Evolutionary conservation across 2,888 invertebrate species (phyloP), one percentile per base, ranked within the genome.

Genomic region (Leptothorax acervorum): DNA sequence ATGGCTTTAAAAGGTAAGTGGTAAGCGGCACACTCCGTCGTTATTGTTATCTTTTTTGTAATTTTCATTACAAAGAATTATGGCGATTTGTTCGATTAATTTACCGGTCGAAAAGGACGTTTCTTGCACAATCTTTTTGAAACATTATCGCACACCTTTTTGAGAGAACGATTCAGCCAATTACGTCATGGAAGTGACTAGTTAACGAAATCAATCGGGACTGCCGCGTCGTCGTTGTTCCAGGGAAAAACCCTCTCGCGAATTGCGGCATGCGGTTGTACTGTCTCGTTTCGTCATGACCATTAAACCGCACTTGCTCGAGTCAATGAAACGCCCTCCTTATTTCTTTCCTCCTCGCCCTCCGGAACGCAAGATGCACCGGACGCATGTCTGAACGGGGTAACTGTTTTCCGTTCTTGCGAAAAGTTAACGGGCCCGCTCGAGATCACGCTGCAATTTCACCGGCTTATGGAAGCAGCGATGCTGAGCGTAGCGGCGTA

Each of bases 381-480:
- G 85, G 62, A 84, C 91, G 91, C 90, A 90, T 91, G 90, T 90
- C 90, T 90, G 90, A 91, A 87, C 91, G 92, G 86, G 90, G 86
- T 93, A 93, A 93, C 93, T 93, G 93, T 93, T 93, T 92, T 91
- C 92, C 92, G 91, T 92, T 93, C 92, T 91, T 92, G 92, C 90
- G 92, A 92, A 91, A 91, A 93, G 92, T 92, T 93, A 92, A 93
- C 92, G 92, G 92, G 92, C 91, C 86, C 86, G 83, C 45, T 70
- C 66, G 23, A 60, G 70, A 70, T 73, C 63, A 57, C 68, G 74
- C 60, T 35, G 87, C 88, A 86, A 91, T 92, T 92, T 92, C 90
- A 90, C 88, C 87, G 75, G 82, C 85, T 85, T 74, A 70, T 87
- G 83, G 82, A 71, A 83, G 60, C 63, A 11, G 42, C 55, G 31